Conservation (phyloP, 2,797 vertebrate species). For the Pterois miles region DNA sequence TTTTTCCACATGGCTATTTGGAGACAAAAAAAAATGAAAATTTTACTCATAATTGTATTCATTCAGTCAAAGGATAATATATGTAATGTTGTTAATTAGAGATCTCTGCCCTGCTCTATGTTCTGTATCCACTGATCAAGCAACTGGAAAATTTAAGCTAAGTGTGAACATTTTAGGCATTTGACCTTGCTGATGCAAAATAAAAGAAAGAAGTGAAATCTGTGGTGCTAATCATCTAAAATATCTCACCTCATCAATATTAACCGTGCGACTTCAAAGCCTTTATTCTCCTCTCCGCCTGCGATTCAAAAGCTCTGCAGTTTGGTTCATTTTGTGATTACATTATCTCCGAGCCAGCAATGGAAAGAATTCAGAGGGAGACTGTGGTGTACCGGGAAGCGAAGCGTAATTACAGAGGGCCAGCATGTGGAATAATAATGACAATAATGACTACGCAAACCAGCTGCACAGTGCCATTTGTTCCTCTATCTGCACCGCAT, state of each 20-base stretch:
- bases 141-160: conserved; percentile 50
- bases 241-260: conserved; percentile 70
- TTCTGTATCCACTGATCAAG: conserved; percentile 43
- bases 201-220: conserved; percentile 70
- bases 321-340: conserved; percentile 63
- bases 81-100: conserved; percentile 34
- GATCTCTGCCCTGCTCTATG: conserved; percentile 25
- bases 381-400: conserved; percentile 40
- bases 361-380: conserved; percentile 46
- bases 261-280: conserved; percentile 68
- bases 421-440: conserved; percentile 68
- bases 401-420: conserved; percentile 59
- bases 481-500: conserved; percentile 59
- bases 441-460: conserved; percentile 65
- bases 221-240: conserved; percentile 61
- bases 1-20: conserved; percentile 15
- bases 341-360: conserved; percentile 50
- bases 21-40: background rate
- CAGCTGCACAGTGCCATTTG: conserved; percentile 56
- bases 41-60: conserved; percentile 7
- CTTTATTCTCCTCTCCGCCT: conserved; percentile 29
- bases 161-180: conserved; percentile 47
- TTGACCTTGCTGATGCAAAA: conserved; percentile 75
- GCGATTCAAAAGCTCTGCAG: conserved; percentile 48
- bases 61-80: conserved; percentile 15